Conservation (phyloP, 2,797 vertebrate species). For the Sitta carolinensis region DNA sequence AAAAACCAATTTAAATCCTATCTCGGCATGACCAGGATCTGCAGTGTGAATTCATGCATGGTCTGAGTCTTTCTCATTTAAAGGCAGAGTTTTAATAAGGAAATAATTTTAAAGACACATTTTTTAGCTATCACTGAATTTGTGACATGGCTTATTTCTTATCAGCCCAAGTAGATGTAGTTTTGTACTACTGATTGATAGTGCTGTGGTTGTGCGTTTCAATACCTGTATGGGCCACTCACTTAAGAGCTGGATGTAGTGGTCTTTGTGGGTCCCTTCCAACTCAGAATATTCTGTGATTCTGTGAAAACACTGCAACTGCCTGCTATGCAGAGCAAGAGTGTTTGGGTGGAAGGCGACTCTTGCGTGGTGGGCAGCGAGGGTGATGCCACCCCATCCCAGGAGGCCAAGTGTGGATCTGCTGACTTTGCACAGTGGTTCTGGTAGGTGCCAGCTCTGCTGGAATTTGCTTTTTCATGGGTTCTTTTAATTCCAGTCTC, state of each 20-base stretch:
- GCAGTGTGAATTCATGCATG: not conserved
- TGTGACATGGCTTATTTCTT: not conserved
- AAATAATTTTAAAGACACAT: not conserved
- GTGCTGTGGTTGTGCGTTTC: not conserved
- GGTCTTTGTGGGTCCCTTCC: not conserved
- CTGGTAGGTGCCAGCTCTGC: not conserved
- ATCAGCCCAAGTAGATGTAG: not conserved
- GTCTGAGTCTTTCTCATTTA: not conserved
- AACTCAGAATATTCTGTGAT: not conserved
- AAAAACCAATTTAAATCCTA: not conserved
- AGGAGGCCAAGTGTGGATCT: rapidly evolving
- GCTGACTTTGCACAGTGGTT: rapidly evolving
- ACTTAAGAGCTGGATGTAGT: not conserved
- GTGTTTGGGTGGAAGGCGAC: rapidly evolving
- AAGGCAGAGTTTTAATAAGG: not conserved
- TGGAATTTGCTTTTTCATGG: not conserved
- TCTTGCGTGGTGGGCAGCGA: not conserved
- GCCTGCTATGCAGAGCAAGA: not conserved
- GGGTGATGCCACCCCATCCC: rapidly evolving
- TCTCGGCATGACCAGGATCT: rapidly evolving
- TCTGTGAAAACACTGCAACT: not conserved
- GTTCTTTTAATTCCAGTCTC: not conserved
- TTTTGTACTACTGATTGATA: not conserved
- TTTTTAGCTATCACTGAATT: not conserved
- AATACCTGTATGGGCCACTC: rapidly evolving